Percentiles rank a stretch among this genome's conserved stretches.
Conservation (phyloP, 2,888 invertebrate genomes). For the Laspeyria flexula region DNA sequence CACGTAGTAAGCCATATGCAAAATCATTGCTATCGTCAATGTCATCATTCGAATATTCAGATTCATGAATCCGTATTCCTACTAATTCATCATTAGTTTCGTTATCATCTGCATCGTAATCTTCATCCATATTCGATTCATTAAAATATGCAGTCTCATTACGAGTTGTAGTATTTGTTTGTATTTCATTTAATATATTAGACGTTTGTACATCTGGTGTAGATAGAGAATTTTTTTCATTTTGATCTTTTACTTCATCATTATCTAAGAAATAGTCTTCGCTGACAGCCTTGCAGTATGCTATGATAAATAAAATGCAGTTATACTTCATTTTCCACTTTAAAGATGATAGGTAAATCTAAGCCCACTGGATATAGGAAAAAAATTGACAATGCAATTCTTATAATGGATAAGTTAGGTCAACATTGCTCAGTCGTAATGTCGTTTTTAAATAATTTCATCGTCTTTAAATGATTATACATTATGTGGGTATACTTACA, state of each 20-base stretch:
- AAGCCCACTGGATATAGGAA: not conserved
- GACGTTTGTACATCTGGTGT: conserved; percentile 1
- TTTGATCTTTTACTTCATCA: conserved; percentile 18
- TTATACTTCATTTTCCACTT: conserved; percentile 15
- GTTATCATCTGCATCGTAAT: conserved; percentile 30
- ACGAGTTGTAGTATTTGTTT: conserved; percentile 5
- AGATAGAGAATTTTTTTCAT: not conserved
- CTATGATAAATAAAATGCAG: conserved; percentile 21
- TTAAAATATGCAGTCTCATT: not conserved
- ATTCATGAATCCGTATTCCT: conserved; percentile 4
- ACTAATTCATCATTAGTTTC: conserved; percentile 8
- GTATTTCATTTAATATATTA: not conserved
- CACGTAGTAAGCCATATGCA: conserved; percentile 10
- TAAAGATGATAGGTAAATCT: not conserved
- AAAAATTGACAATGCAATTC: not conserved
- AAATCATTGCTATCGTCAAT: conserved; percentile 15
- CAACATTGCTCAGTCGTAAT: not conserved
- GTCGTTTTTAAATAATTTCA: not conserved
- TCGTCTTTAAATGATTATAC: not conserved
- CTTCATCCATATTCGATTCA: conserved; percentile 21
- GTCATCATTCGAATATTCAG: conserved; percentile 1
- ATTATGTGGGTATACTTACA: too few relatives aligned
- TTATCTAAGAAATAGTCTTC: conserved; percentile 52
- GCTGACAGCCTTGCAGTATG: conserved; percentile 39
- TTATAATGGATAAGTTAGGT: not conserved